A percentile compares a stretch with the other conserved stretches of the same genome.
Evolutionary conservation across 2,797 vertebrate species (phyloP).

Genomic region (Acanthopagrus latus): DNA sequence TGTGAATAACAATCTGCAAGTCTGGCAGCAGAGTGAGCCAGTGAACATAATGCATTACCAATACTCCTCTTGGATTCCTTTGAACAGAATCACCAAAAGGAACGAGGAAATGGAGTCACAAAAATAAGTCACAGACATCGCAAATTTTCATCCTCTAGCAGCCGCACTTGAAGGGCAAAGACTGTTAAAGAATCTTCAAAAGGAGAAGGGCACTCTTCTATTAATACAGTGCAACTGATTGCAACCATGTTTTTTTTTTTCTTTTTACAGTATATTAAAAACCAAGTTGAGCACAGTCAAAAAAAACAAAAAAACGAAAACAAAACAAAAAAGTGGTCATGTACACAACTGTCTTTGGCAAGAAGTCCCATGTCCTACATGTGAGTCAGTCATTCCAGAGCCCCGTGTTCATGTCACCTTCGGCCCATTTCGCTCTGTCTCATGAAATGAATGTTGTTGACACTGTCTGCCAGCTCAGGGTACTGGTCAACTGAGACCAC

Average conservation of each 20-base stretch:
- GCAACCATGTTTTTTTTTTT: constrained; percentile 79
- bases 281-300: constrained; percentile 85
- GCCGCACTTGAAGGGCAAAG: constrained; percentile 86
- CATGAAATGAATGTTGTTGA: constrained; percentile 99
- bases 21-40: constrained; percentile 80
- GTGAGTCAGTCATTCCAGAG: constrained; percentile 67
- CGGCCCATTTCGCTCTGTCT: constrained; percentile 99
- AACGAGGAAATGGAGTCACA: constrained; percentile 82
- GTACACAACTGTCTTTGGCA: constrained; percentile 99
- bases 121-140: constrained; percentile 88
- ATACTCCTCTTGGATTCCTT: constrained; percentile 81
- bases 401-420: constrained; percentile 94
- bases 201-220: constrained; percentile 87
- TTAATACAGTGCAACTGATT: constrained; percentile 91
- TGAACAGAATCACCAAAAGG: constrained; percentile 83
- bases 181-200: constrained; percentile 86
- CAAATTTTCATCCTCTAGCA: constrained; percentile 81
- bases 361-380: constrained; percentile 89
- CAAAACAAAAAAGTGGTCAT: constrained; percentile 89
- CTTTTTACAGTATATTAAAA: constrained; percentile 82
- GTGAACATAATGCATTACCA: constrained; percentile 80
- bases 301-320: constrained; percentile 74
- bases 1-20: constrained; percentile 85
- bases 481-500: constrained; percentile 97
- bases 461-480: constrained; percentile 97